A percentile compares a stretch with the other conserved stretches of the same genome.
These are phyloP conservation scores for Virgularia gustaviana DNA, from an alignment of 92 coral and sea anemone genomes.

Conservation along the genomic window DNA sequence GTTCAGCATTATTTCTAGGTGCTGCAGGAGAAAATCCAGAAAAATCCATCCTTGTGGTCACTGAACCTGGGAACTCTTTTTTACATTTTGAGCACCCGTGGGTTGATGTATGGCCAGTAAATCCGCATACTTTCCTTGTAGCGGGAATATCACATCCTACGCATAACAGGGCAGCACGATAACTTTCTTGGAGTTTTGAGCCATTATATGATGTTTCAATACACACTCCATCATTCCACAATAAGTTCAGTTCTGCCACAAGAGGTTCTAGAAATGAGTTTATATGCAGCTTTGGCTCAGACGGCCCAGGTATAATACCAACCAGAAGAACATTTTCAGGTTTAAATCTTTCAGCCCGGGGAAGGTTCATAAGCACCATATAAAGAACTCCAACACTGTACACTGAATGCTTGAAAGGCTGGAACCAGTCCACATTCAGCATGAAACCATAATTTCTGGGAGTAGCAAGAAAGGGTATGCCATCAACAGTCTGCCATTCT, in stretches of 20 bases:
- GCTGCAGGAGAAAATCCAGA: slow-evolving; percentile 44
- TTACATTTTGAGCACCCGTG: slow-evolving; percentile 64
- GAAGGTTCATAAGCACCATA: slow-evolving; percentile 57
- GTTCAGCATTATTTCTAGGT: slow-evolving; percentile 43
- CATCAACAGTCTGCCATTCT: no score
- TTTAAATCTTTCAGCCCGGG: slow-evolving; percentile 49
- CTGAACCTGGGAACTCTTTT: slow-evolving; percentile 40
- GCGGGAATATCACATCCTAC: slow-evolving; percentile 68
- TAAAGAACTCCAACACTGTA: slow-evolving; percentile 56
- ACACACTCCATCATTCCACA: slow-evolving; percentile 50
- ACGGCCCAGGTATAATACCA: slow-evolving; percentile 57
- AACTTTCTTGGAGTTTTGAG: neutral
- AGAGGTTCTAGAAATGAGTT: slow-evolving; percentile 33
- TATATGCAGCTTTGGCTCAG: slow-evolving; percentile 36
- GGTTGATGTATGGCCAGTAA: slow-evolving; percentile 37
- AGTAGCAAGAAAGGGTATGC: slow-evolving; percentile 11
- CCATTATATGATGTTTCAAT: slow-evolving; percentile 2
- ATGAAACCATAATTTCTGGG: slow-evolving; percentile 58
- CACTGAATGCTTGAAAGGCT: slow-evolving; percentile 9
- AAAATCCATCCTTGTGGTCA: slow-evolving; percentile 40
- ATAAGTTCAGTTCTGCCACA: slow-evolving; percentile 38
- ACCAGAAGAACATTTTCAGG: slow-evolving; percentile 47
- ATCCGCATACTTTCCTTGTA: slow-evolving; percentile 64
- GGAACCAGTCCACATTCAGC: slow-evolving; percentile 20
- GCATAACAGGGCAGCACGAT: slow-evolving; percentile 51